These are phyloP conservation scores for Sarcophaga variegata DNA, from an alignment of 2,888 invertebrate species.

Conservation along the genomic window DNA sequence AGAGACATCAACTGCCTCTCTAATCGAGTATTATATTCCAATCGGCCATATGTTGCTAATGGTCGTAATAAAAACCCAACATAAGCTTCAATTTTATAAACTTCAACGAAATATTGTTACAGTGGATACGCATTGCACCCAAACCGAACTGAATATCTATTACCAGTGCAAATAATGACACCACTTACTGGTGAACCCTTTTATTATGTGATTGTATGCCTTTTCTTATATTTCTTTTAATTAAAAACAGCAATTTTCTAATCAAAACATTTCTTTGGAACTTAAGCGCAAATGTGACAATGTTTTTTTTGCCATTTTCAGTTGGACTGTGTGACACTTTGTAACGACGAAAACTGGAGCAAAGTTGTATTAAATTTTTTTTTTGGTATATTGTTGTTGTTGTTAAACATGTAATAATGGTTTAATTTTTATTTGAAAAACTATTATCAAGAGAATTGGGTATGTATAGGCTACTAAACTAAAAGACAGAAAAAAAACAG, in stretches of 20 bases:
- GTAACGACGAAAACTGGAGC: slow-evolving; percentile 12
- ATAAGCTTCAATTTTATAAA: no score
- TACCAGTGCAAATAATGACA: no score
- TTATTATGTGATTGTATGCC: no score
- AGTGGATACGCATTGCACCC: no score
- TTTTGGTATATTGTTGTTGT: not conserved
- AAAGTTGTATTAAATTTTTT: not conserved
- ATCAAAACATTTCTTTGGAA: not conserved
- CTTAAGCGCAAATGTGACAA: not conserved
- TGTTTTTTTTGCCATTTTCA: not conserved
- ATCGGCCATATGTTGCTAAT: no score
- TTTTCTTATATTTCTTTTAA: no score
- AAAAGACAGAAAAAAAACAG: not conserved
- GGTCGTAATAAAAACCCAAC: no score
- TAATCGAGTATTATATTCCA: no score
- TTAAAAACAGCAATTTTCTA: not conserved
- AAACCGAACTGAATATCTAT: no score
- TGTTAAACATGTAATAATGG: slow-evolving; percentile 11
- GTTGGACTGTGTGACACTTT: slow-evolving; percentile 31
- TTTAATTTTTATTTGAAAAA: not conserved
- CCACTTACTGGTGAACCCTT: no score
- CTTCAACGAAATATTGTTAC: no score
- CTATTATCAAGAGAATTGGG: slow-evolving; percentile 27
- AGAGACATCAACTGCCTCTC: no score
- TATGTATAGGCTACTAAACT: not conserved